phyloP scores from a whole-genome alignment of 1,140 invertebrate genomes.

The Mamestra configurata region DNA sequence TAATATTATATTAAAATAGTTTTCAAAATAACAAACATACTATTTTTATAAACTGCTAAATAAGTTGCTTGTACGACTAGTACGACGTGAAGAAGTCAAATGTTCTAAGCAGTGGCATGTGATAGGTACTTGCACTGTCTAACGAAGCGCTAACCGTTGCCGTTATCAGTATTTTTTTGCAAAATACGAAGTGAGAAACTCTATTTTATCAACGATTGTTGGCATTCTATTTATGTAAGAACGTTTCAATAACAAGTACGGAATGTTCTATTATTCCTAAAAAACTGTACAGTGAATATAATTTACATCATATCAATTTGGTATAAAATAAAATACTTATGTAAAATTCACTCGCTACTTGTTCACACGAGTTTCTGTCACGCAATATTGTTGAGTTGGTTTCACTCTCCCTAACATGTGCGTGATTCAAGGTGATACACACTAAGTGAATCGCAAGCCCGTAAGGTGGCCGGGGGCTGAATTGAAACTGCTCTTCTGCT shows the following conservation, averaged over 20 bases:
- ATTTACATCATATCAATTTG: constrained; percentile 28
- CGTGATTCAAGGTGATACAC: constrained; percentile 29
- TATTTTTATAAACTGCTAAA: too few relatives aligned
- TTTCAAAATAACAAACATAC: too few relatives aligned
- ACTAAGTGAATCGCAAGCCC: constrained; percentile 26
- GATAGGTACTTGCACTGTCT: neutral
- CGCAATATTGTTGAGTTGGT: constrained; percentile 44
- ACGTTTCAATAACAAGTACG: neutral
- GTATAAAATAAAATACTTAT: constrained; percentile 37
- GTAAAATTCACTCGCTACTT: constrained; percentile 39
- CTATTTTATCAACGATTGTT: neutral
- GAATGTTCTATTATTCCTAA: constrained; percentile 10
- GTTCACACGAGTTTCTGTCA: constrained; percentile 49
- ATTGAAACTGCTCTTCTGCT: neutral
- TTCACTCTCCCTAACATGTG: constrained; percentile 34
- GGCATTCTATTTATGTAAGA: neutral
- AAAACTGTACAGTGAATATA: constrained; percentile 9
- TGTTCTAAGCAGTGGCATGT: too few relatives aligned
- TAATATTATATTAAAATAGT: too few relatives aligned
- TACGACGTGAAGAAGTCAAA: too few relatives aligned
- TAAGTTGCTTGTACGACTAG: too few relatives aligned
- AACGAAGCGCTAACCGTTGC: neutral
- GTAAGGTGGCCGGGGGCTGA: neutral
- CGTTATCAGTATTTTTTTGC: neutral
- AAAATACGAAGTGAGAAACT: neutral